Percentiles rank a stretch among this genome's conserved stretches.
phyloP scores from a whole-genome alignment of 2,888 invertebrate genomes.

The Geophilus truncorum region DNA sequence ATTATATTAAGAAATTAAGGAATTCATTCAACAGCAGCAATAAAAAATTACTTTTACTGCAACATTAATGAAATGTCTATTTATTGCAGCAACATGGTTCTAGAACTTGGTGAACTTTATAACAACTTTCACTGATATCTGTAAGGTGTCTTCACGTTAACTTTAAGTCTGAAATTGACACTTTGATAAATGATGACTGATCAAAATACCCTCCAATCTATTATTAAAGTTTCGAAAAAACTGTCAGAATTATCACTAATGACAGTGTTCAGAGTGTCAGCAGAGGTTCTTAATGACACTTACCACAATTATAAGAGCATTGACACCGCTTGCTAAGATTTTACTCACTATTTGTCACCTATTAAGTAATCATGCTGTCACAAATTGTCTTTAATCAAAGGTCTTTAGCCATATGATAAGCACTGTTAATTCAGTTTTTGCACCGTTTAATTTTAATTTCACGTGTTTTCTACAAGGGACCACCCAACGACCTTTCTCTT shows the following conservation, averaged over 20 bases:
- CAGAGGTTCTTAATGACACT: neutral
- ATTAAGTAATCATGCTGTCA: neutral
- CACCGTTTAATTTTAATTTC: neutral
- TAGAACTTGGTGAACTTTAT: too few species aligned
- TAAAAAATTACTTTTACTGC: too few species aligned
- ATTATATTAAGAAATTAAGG: too few species aligned
- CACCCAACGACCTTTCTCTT: neutral
- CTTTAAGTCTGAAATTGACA: neutral
- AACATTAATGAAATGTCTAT: too few species aligned
- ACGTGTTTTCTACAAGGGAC: neutral
- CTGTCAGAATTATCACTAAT: neutral
- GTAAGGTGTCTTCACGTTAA: too few species aligned
- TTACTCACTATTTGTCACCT: neutral
- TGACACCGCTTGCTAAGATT: neutral
- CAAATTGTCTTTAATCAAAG: neutral
- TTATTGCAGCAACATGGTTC: too few species aligned
- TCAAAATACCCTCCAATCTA: neutral
- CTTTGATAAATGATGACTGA: neutral
- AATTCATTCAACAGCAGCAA: too few species aligned
- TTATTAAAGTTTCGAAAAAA: neutral
- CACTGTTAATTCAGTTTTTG: neutral
- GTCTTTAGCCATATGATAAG: neutral
- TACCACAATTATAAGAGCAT: neutral
- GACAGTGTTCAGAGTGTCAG: neutral
- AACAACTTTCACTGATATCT: too few species aligned